These are phyloP conservation scores for Chloroceryle inda DNA, from an alignment of 2,797 vertebrate genomes.

Conservation along the genomic window DNA sequence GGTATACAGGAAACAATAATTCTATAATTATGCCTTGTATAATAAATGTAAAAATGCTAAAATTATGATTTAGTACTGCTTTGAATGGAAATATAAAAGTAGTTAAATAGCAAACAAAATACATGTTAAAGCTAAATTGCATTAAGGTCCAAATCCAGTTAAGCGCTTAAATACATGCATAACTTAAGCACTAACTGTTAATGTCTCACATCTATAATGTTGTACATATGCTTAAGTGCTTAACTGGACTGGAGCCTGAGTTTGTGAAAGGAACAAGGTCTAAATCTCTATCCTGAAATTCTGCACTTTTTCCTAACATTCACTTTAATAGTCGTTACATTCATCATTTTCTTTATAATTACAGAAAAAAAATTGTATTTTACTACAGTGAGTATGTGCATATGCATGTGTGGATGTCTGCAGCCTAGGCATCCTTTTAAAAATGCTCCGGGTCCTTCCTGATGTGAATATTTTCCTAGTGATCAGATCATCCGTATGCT, in stretches of 20 bases:
- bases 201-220: neutral
- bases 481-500: neutral
- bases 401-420: neutral
- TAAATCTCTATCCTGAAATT: neutral
- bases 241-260: constrained; percentile 4
- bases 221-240: neutral
- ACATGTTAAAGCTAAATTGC: neutral
- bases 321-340: neutral
- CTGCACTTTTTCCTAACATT: neutral
- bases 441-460: neutral
- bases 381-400: neutral
- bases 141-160: neutral
- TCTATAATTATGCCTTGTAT: neutral
- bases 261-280: neutral
- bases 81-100: neutral
- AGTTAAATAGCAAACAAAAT: neutral
- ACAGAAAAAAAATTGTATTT: neutral
- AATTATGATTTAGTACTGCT: neutral
- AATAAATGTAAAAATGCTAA: neutral
- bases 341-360: neutral
- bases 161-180: constrained; percentile 17
- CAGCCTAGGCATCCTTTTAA: neutral
- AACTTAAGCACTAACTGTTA: constrained; percentile 11
- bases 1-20: neutral
- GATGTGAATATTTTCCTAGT: neutral